Conservation (phyloP, 2,888 invertebrate species). For the Leptothorax acervorum region DNA sequence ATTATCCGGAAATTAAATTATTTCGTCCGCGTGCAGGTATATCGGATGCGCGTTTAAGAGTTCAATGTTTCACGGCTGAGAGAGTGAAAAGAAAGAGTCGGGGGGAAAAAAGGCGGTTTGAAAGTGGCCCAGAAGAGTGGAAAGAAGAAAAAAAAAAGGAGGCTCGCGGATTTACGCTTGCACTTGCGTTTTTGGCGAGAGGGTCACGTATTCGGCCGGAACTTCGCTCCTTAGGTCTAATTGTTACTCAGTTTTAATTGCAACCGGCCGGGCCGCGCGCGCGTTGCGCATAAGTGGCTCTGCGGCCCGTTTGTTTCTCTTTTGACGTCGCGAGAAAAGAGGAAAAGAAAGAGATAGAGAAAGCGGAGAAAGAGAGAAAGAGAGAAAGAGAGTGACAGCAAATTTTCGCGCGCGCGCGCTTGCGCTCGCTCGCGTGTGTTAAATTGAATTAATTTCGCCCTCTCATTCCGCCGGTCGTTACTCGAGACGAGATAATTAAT, state of each 20-base stretch:
- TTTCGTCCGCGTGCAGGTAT: not conserved
- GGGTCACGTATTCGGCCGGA: conserved; percentile 77
- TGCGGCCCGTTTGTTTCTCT: conserved; percentile 67
- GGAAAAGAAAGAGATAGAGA: conserved; percentile 33
- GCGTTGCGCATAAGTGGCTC: conserved; percentile 75
- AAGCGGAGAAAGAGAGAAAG: not conserved
- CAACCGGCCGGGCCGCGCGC: conserved; percentile 62
- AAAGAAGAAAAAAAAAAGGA: conserved; percentile 49
- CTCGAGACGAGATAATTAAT: conserved; percentile 74
- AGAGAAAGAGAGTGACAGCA: conserved; percentile 35
- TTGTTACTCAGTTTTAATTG: conserved; percentile 81
- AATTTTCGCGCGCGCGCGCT: conserved; percentile 53
- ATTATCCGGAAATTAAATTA: conserved; percentile 27
- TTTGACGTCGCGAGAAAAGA: conserved; percentile 48
- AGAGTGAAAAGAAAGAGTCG: conserved; percentile 20
- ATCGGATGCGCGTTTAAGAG: conserved; percentile 23
- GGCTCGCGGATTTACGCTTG: conserved; percentile 53
- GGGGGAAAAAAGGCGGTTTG: not conserved
- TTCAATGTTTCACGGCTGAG: conserved; percentile 1
- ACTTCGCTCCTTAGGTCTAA: conserved; percentile 75
- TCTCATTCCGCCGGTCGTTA: conserved; percentile 62
- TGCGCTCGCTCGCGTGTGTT: conserved; percentile 73
- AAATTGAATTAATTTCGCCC: conserved; percentile 79
- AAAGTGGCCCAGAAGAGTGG: conserved; percentile 31
- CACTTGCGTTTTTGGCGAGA: conserved; percentile 64